Conservation (phyloP, 2,113 vertebrate genomes). For the Eublepharis macularius region DNA sequence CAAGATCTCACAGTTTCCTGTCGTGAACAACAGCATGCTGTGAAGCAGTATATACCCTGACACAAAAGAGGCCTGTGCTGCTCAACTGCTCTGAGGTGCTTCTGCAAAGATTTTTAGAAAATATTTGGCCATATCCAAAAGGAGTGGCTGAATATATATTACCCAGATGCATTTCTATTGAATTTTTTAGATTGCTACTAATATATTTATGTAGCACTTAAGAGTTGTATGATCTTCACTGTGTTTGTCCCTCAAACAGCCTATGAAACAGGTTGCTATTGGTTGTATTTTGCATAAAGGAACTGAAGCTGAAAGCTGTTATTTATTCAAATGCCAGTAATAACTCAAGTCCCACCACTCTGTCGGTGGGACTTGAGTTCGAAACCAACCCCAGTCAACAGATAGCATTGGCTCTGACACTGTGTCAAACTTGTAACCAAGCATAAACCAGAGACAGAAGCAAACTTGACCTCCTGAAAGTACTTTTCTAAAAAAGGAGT, state of each 20-base stretch:
- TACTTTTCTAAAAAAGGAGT: background rate
- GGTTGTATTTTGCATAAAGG: background rate
- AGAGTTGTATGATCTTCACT: background rate
- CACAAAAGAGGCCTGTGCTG: background rate
- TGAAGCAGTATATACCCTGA: background rate
- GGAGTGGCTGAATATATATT: background rate
- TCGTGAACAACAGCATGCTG: background rate
- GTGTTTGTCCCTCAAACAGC: background rate
- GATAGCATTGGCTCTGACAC: background rate
- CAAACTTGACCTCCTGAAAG: background rate
- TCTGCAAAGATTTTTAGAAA: background rate
- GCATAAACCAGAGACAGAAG: no score
- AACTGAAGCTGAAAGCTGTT: background rate
- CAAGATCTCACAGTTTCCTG: slow-evolving; percentile 7
- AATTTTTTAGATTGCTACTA: background rate
- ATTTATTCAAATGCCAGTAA: no score
- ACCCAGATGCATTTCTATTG: background rate
- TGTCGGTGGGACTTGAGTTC: background rate
- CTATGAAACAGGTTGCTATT: background rate
- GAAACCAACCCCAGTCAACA: background rate
- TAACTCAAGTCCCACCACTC: background rate
- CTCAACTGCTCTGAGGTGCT: background rate
- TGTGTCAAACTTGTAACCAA: background rate
- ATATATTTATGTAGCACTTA: background rate
- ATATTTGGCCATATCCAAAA: background rate